Percentiles rank a stretch among this genome's conserved stretches.
Conservation (phyloP, 2,113 vertebrate species). For the Saccopteryx bilineata region DNA sequence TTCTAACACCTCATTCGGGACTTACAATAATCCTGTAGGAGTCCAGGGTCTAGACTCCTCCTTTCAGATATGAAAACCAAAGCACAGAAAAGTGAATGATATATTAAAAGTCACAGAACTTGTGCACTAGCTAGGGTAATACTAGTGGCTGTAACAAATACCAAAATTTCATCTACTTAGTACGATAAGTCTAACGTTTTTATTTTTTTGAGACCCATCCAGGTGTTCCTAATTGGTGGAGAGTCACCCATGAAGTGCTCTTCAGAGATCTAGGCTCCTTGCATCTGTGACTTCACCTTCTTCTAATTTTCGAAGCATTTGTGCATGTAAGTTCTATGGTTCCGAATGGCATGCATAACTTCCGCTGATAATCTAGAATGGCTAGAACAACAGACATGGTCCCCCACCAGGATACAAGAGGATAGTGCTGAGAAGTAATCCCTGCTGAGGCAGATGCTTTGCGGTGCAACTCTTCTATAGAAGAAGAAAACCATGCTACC, state of each 20-base stretch:
- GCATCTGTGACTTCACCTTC: not conserved
- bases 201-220: not conserved
- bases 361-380: not conserved
- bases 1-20: not conserved
- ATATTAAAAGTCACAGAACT: not conserved
- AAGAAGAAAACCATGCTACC: not conserved
- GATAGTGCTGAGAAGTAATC: not conserved
- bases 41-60: not conserved
- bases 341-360: not conserved
- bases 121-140: not conserved
- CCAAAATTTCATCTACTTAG: not conserved
- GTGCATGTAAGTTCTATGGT: not conserved
- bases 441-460: not conserved
- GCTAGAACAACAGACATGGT: not conserved
- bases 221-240: not conserved
- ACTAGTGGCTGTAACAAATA: not conserved
- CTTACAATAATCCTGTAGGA: not conserved
- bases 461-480: not conserved
- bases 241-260: not conserved
- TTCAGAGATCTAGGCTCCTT: not conserved
- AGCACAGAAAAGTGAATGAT: not conserved
- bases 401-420: not conserved
- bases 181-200: not conserved
- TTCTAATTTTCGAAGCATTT: not conserved
- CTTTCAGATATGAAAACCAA: slow-evolving; percentile 37